Conservation (phyloP, 2,113 vertebrate species). For the Catagonus wagneri region DNA sequence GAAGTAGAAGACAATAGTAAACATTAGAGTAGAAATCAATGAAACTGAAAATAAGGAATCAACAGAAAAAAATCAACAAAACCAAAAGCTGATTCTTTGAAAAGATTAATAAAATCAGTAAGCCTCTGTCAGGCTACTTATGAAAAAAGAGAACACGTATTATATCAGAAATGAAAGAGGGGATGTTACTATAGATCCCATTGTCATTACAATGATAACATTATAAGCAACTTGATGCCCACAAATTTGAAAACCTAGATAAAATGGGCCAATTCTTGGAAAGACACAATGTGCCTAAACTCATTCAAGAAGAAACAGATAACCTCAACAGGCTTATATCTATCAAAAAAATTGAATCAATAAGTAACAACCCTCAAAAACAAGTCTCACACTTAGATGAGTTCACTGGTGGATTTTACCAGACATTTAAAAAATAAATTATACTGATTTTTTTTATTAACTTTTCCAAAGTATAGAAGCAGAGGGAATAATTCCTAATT, state of each 20-base stretch:
- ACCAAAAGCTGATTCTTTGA: not conserved
- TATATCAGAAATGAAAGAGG: not conserved
- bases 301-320: not conserved
- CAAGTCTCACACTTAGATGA: not conserved
- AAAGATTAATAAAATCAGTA: not conserved
- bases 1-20: not conserved
- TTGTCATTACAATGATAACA: not conserved
- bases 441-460: not conserved
- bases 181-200: not conserved
- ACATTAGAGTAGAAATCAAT: not conserved
- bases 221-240: not conserved
- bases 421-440: not conserved
- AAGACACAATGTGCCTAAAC: not conserved
- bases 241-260: not conserved
- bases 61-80: not conserved
- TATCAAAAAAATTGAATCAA: not conserved
- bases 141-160: not conserved
- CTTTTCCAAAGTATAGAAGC: not conserved
- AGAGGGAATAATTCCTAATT: not conserved
- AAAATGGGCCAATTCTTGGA: not conserved
- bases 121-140: not conserved
- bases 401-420: not conserved
- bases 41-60: not conserved
- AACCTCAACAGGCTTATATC: not conserved
- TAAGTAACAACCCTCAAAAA: not conserved